These are phyloP conservation scores for Geopemphigus sp. DNA, from an alignment of 1,140 invertebrate genomes.

Conservation along the genomic window DNA sequence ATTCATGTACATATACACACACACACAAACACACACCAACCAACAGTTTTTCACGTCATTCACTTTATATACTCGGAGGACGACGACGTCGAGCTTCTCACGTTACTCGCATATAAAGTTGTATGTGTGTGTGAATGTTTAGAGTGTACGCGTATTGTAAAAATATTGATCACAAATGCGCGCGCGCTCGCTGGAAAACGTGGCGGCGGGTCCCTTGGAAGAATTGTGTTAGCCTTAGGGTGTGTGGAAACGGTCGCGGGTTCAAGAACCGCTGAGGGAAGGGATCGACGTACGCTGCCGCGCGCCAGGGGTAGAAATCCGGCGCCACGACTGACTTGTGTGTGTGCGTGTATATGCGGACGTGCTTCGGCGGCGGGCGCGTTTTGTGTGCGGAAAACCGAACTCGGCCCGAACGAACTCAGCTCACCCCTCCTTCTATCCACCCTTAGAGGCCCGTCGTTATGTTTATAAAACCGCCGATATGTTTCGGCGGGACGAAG, in stretches of 20 bases:
- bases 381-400: neutral
- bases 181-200: slow-evolving; percentile 8
- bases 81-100: neutral
- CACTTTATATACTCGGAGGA: neutral
- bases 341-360: neutral
- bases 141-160: neutral
- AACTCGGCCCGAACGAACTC: neutral
- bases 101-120: too few relatives aligned
- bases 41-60: slow-evolving; percentile 1
- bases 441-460: too few relatives aligned
- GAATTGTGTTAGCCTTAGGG: neutral
- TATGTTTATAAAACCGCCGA: too few relatives aligned
- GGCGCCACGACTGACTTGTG: slow-evolving; percentile 40
- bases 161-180: slow-evolving; percentile 43
- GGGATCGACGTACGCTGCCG: neutral
- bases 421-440: too few relatives aligned
- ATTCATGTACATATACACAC: too few relatives aligned
- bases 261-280: slow-evolving; percentile 35
- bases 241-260: neutral
- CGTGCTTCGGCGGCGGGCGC: neutral
- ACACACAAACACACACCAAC: too few relatives aligned
- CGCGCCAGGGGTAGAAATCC: slow-evolving; percentile 37
- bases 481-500: too few relatives aligned
- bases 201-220: neutral
- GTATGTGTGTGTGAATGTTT: neutral